Evolutionary conservation across 2,797 vertebrate species (phyloP).

Genomic region (Miichthys miiuy): DNA sequence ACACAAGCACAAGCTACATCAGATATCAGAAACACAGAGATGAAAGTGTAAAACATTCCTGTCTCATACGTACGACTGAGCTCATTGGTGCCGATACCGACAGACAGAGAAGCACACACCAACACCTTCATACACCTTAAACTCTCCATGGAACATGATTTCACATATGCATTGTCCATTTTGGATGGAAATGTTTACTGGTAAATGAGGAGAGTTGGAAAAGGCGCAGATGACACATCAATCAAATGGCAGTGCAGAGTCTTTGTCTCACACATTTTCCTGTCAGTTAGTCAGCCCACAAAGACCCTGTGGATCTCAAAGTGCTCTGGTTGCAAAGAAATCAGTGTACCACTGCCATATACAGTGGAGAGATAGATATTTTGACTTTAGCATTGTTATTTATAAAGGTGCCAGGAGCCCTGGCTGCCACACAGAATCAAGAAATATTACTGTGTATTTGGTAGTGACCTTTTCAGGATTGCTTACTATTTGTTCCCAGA

Average conservation of each 20-base stretch:
- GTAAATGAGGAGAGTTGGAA: conserved; percentile 61
- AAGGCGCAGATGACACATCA: conserved; percentile 73
- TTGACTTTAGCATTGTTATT: conserved; percentile 38
- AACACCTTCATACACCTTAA: background rate
- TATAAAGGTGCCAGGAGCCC: conserved; percentile 25
- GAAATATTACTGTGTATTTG: conserved; percentile 19
- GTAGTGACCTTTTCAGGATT: conserved; percentile 40
- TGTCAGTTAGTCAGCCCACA: conserved; percentile 53
- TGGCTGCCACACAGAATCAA: conserved; percentile 1
- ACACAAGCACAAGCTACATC: background rate
- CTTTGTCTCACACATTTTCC: conserved; percentile 60
- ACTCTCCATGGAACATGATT: conserved; percentile 30
- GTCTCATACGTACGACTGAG: background rate
- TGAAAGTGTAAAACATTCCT: background rate
- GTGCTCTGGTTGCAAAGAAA: conserved; percentile 22
- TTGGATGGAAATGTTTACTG: conserved; percentile 58
- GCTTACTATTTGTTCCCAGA: background rate
- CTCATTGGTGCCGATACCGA: background rate
- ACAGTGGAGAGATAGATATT: conserved; percentile 32
- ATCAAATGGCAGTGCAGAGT: conserved; percentile 63
- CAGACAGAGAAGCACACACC: background rate
- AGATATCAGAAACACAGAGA: conserved; percentile 1
- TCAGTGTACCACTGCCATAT: conserved; percentile 11
- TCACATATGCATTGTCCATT: conserved; percentile 41
- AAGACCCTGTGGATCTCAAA: conserved; percentile 40